Percentiles rank a stretch among this genome's conserved stretches.
phyloP scores from a whole-genome alignment of 2,113 vertebrate genomes.

The Mesocricetus auratus region DNA sequence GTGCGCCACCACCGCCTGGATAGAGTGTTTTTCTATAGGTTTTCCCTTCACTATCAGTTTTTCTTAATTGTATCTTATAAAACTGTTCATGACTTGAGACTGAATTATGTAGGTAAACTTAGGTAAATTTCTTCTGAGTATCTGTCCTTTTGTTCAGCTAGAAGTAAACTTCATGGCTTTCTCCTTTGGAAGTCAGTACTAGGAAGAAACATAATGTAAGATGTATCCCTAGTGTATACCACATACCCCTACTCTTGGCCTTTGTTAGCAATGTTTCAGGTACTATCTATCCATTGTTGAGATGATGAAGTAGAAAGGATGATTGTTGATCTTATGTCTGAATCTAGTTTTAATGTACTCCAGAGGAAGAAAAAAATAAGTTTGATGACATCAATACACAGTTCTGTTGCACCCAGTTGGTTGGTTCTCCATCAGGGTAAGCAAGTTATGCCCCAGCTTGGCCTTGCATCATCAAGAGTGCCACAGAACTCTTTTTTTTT shows the following conservation, averaged over 20 bases:
- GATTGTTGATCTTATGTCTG: background rate
- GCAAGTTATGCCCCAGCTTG: background rate
- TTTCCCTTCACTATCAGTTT: background rate
- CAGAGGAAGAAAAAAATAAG: background rate
- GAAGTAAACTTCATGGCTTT: background rate
- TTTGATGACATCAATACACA: background rate
- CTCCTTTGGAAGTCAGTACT: background rate
- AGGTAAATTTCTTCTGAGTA: background rate
- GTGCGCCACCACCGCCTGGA: too few relatives aligned
- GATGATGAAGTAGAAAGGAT: background rate
- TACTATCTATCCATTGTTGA: background rate
- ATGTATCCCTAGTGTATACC: background rate
- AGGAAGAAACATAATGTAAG: background rate
- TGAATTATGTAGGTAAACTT: background rate
- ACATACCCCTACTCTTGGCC: background rate
- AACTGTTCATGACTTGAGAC: background rate
- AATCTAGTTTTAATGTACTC: background rate
- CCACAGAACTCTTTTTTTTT: background rate
- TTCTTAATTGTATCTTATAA: background rate
- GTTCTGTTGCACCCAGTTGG: background rate
- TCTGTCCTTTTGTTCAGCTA: background rate
- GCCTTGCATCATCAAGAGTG: background rate
- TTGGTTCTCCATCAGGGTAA: background rate
- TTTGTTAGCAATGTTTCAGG: background rate
- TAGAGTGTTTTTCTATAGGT: background rate